Conservation (phyloP, 2,888 invertebrate species). For the Acronicta psi region DNA sequence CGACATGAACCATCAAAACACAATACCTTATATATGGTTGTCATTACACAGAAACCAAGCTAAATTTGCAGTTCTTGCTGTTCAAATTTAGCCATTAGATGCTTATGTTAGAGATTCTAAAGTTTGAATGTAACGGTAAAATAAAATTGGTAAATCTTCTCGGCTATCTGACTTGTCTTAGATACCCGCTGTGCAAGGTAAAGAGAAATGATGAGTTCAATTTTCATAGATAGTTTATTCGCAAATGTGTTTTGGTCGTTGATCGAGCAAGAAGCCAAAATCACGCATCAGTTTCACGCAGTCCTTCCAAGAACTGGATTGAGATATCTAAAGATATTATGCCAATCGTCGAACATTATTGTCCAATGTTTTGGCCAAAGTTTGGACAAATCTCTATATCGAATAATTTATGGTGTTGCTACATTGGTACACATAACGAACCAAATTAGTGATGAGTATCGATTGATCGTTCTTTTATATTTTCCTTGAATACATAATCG, state of each 20-base stretch:
- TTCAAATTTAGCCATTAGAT: slow-evolving; percentile 7
- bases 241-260: slow-evolving; percentile 51
- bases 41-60: slow-evolving; percentile 66
- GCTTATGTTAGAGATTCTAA: neutral
- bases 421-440: too few relatives aligned
- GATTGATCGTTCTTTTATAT: too few relatives aligned
- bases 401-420: too few relatives aligned
- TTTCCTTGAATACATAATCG: too few relatives aligned
- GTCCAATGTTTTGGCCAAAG: too few relatives aligned
- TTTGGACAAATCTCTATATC: too few relatives aligned
- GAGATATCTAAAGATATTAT: too few relatives aligned
- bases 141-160: slow-evolving; percentile 43
- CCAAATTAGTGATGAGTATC: too few relatives aligned
- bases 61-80: neutral
- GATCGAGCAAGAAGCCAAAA: neutral
- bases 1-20: slow-evolving; percentile 86
- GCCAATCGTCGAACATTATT: too few relatives aligned
- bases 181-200: slow-evolving; percentile 80
- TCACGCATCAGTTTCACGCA: neutral
- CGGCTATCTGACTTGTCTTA: slow-evolving; percentile 77
- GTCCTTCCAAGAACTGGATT: too few relatives aligned
- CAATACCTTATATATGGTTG: slow-evolving; percentile 87
- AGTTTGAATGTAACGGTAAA: neutral
- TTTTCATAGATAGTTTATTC: slow-evolving; percentile 61
- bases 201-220: slow-evolving; percentile 75